Evolutionary conservation across 2,113 vertebrate species (phyloP), one percentile per base, ranked within the genome.

Genomic region (Pardalotus punctatus): DNA sequence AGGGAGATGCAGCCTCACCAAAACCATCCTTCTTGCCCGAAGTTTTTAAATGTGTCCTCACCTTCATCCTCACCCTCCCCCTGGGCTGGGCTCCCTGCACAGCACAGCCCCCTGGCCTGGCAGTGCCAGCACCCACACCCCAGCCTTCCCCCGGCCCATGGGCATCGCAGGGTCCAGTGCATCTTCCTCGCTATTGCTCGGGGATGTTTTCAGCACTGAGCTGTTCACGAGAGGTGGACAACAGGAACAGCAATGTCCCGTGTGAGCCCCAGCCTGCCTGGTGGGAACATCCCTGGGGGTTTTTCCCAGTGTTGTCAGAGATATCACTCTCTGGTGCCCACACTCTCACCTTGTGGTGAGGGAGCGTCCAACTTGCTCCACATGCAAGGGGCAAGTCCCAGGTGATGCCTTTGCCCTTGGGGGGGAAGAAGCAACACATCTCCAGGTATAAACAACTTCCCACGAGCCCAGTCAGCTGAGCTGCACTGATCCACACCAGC

Each of bases 1-100:
- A 97, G 92, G 98, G 98, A 67, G 89, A 45, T 96, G 48, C 86
- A 93, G 76, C 79, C 91, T 92, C 79, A 93, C 43, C 80, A 79
- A 76, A 96, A n/a, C 20, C 11, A 10, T 14, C 35, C 48, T 67
- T 50, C 9, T 61, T 15, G 3, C 50, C 48, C 7, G 1, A 22
- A 22, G 65, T 51, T 29, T 25, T 50, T 3, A 2, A 54, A 5
- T 10, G 29, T 19, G 42, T 47, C 19, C 40, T 77, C 35, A 2
- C 12, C 70, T 74, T 22, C 74, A 10, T 29, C 28, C 45, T 24
- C 43, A 10, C 4, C 53, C 29, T 56, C 13, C 2, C 19, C 43
- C 83, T 6, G 85, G 56, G 77, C 31, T 12, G 50, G 86, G 70
- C 31, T 83, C 80, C 88, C 91, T 40, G 38, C 38, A 40, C 38